These are phyloP conservation scores for Montipora capitata DNA, from an alignment of 92 coral and sea anemone genomes.

Conservation along the genomic window DNA sequence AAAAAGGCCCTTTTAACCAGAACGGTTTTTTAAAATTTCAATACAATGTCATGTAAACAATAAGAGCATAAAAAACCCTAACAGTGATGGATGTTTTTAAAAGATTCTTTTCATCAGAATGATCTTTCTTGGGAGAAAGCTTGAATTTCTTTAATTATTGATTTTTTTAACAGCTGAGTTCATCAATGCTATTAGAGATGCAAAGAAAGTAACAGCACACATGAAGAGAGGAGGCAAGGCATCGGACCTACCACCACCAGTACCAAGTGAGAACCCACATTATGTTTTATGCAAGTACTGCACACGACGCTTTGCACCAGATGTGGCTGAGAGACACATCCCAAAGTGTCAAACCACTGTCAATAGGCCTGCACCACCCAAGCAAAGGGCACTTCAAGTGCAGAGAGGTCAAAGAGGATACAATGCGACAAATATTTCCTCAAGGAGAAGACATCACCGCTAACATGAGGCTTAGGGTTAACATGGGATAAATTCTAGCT, in stretches of 20 bases:
- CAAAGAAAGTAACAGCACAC: slow-evolving; percentile 89
- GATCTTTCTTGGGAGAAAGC: no score
- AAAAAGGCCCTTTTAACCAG: no score
- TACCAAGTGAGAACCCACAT: slow-evolving; percentile 98
- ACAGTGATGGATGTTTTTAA: no score
- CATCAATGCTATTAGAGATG: slow-evolving; percentile 92
- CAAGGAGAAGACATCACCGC: slow-evolving; percentile 22
- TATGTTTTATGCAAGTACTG: slow-evolving; percentile 93
- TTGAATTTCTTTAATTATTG: not conserved
- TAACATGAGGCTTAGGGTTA: not conserved
- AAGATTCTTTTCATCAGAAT: no score
- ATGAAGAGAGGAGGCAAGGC: slow-evolving; percentile 93
- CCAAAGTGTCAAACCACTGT: slow-evolving; percentile 93
- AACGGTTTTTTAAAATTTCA: no score
- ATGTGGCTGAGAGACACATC: slow-evolving; percentile 97
- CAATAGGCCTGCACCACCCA: slow-evolving; percentile 96
- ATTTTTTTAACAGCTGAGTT: slow-evolving; percentile 89
- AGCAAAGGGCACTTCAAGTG: slow-evolving; percentile 87
- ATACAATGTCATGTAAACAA: no score
- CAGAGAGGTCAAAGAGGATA: slow-evolving; percentile 34
- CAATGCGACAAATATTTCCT: slow-evolving; percentile 11
- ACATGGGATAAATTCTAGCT: no score
- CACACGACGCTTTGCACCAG: slow-evolving; percentile 93
- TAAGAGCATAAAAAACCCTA: no score
- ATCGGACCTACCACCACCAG: slow-evolving; percentile 98